Percentiles rank a stretch among this genome's conserved stretches.
Evolutionary conservation across 2,113 vertebrate species (phyloP).

Genomic region (Corydoras sp.): DNA sequence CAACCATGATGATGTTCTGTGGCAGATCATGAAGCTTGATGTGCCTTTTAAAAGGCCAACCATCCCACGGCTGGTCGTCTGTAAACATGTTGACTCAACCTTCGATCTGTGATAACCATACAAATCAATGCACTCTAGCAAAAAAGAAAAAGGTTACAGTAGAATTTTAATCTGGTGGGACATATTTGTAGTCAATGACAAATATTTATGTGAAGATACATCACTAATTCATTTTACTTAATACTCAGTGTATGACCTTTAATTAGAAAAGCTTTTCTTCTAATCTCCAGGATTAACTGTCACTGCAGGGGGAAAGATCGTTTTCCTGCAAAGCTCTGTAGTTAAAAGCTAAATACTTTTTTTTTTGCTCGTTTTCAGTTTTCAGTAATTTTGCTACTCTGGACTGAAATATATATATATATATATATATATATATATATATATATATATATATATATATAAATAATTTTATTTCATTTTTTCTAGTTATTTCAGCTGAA

Average conservation of each 20-base stretch:
- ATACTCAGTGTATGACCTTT: no score
- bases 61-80: not conserved
- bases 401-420: no score
- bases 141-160: not conserved
- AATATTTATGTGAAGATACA: not conserved
- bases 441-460: not conserved
- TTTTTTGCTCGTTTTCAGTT: no score
- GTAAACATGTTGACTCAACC: not conserved
- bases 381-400: no score
- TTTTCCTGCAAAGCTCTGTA: no score
- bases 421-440: no score
- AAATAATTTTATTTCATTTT: not conserved
- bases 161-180: not conserved
- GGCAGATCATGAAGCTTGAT: not conserved
- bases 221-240: no score
- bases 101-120: conserved; percentile 22
- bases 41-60: conserved; percentile 2
- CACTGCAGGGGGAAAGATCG: no score
- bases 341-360: no score
- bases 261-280: no score
- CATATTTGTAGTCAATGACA: not conserved
- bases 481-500: no score
- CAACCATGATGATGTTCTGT: conserved; percentile 46
- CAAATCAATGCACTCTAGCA: not conserved
- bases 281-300: no score